Evolutionary conservation across 2,797 vertebrate species (phyloP), one percentile per base, ranked within the genome.

Genomic region (Carduelis carduelis): DNA sequence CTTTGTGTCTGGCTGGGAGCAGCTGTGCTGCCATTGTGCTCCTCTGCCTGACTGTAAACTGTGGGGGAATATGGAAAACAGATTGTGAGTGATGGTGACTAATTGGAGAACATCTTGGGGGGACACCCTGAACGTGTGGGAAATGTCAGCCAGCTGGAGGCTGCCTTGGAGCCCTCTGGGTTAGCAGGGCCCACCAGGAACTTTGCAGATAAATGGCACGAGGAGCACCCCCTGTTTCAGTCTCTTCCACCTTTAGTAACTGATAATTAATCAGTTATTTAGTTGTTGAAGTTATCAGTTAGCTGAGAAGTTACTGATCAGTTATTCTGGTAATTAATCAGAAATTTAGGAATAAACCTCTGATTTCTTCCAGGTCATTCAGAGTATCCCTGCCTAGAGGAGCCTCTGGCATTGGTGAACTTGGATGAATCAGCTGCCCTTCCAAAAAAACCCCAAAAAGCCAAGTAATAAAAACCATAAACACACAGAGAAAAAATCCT

Each of bases 101-200:
- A 89, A 96, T 81, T 85, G 96, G 95, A 96, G 94, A 92, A 91
- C 96, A 83, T 95, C 96, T 97, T 89, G 85, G 11, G 15, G 93
- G 91, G 96, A 96, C 87, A 53, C 93, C 90, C 95, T 56, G 66
- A 88, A 96, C 66, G 89, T 97, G 97, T 83, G 90, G 80, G 68
- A 96, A 97, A 97, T 95, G 95, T 93, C 96, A 94, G 95, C 95
- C 96, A 96, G 96, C 97, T 97, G 96, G 83, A 97, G 90, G 87
- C 82, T 71, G 71, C 18, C 1, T 39, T 28, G 69, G 65, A 81
- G 46, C 57, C 57, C 26, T 64, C 65, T 27, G 41, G 19, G 14
- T 14, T 12, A 56, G 4, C 70, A n/a, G 81, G 81, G 75, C 81
- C 88, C 90, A 34, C 28, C 77, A 70, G 59, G 14, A 76, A 3